These are phyloP conservation scores for Aegotheles bennettii DNA, from an alignment of 2,113 vertebrate species.

Conservation along the genomic window DNA sequence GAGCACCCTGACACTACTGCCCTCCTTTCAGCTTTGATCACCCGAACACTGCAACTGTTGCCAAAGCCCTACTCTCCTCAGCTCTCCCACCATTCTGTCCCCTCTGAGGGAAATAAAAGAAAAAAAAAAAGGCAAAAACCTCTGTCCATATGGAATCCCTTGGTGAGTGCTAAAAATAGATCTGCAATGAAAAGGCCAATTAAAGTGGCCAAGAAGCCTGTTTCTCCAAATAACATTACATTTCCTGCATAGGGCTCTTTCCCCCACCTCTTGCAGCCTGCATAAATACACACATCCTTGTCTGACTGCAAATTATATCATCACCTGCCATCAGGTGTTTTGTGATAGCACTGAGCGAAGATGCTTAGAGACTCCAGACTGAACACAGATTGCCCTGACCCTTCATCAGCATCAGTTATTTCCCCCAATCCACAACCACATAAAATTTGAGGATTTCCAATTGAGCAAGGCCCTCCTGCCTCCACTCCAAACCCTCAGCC, in stretches of 20 bases:
- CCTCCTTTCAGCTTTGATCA: neutral
- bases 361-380: neutral
- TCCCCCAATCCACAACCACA: neutral
- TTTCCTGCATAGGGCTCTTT: neutral
- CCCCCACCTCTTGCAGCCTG: neutral
- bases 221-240: neutral
- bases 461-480: neutral
- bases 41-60: neutral
- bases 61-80: neutral
- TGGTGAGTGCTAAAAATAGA: neutral
- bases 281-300: neutral
- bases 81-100: neutral
- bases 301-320: slow-evolving; percentile 11
- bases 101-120: neutral
- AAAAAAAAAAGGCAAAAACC: neutral
- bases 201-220: neutral
- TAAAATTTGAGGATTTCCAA: neutral
- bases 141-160: neutral
- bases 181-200: neutral
- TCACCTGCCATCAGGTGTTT: neutral
- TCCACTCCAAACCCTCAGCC: neutral
- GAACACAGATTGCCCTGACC: neutral
- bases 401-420: neutral
- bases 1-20: neutral
- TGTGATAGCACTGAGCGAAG: neutral